Evolutionary conservation across 2,113 vertebrate genomes (phyloP).

Genomic region (Zootoca vivipara): DNA sequence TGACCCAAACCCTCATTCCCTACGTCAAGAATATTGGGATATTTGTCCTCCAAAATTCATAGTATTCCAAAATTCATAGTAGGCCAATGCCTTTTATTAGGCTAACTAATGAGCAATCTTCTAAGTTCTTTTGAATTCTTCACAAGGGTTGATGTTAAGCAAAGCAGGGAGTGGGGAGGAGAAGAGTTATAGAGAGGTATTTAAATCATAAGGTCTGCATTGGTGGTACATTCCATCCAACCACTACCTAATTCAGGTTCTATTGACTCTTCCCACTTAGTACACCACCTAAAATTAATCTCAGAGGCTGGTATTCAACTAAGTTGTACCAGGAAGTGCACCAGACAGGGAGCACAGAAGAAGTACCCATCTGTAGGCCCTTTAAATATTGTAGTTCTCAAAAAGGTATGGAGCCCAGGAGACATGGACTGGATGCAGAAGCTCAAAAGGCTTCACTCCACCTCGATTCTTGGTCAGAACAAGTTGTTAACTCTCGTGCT

Average conservation of each 20-base stretch:
- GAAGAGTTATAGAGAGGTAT: too few relatives aligned
- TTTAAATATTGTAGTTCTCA: too few relatives aligned
- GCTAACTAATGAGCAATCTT: background rate
- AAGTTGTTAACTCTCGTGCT: too few relatives aligned
- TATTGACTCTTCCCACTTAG: too few relatives aligned
- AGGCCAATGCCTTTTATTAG: background rate
- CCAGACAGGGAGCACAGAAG: too few relatives aligned
- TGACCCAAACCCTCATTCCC: background rate
- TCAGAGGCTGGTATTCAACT: background rate
- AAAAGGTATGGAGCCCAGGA: too few relatives aligned
- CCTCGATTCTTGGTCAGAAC: too few relatives aligned
- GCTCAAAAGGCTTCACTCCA: too few relatives aligned
- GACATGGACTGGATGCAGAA: too few relatives aligned
- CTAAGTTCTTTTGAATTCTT: background rate
- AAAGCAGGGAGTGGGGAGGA: background rate
- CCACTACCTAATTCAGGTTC: background rate
- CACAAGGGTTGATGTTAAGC: background rate
- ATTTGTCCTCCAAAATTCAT: background rate
- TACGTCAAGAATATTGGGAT: too few relatives aligned
- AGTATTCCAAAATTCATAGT: background rate
- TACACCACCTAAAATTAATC: background rate
- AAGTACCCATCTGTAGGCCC: too few relatives aligned
- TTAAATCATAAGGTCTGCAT: background rate
- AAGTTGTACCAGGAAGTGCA: background rate
- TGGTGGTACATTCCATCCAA: background rate